Evolutionary conservation across 2,797 vertebrate genomes (phyloP), one percentile per base, ranked within the genome.

Genomic region (Parambassis ranga): DNA sequence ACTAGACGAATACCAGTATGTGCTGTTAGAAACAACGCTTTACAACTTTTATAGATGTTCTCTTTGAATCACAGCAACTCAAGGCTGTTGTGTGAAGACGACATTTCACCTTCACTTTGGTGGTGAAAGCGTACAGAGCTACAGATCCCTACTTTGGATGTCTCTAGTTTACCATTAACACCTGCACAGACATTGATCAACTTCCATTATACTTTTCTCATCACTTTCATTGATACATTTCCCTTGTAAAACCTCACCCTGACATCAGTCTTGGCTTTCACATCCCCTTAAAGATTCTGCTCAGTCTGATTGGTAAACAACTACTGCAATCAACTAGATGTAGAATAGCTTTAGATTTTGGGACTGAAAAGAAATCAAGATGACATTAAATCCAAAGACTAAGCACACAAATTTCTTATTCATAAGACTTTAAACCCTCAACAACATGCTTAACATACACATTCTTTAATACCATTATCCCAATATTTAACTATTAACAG

Each of bases 151-250:
- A 81, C 31, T 69, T 61, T 74, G 60, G 72, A 35, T 74, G 42
- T 81, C 24, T 87, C 48, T 81, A 78, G 58, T 81, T 85, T 79
- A 85, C 69, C 81, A 68, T 42, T 35, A 79, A 83, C 85, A 90
- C 88, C 75, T 89, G 57, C 85, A 78, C 65, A 48, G 55, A 79
- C 81, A 69, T 65, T 28, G 59, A 46, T 75, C 81, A 83, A 91
- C 90, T 88, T 92, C 75, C 89, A 5, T 4, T 53, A 70, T 42
- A 38, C 92, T 65, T 89, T 88, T 90, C 76, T 66, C 22, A 35
- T 65, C 89, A 88, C 88, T 83, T 91, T 77, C 90, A 61, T 14
- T 35, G 13, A 47, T 51, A 53, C 84, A 35, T 65, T 81, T 60
- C 72, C 50, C 26, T 38, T 5, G 19, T 44, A 56, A 65, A 63